Evolutionary conservation across 1,140 invertebrate genomes (phyloP).

Genomic region (Formica exsecta): DNA sequence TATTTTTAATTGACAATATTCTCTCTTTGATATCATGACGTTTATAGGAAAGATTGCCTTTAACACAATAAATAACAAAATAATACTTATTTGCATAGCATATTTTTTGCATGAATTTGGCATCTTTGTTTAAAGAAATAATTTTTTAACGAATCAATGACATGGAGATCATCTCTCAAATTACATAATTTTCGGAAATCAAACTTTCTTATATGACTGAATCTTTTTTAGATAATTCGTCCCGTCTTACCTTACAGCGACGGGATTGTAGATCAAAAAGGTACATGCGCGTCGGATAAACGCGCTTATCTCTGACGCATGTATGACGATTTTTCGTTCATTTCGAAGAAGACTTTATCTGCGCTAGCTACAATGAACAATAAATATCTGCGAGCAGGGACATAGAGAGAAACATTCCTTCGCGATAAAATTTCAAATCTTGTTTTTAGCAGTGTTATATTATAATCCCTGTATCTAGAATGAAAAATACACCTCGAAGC

Average conservation of each 20-base stretch:
- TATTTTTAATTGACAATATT: too few relatives aligned
- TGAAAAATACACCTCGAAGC: too few relatives aligned
- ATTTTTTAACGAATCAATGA: too few relatives aligned
- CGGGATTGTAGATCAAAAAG: neutral
- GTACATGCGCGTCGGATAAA: constrained; percentile 7
- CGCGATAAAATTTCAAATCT: neutral
- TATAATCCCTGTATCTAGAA: too few relatives aligned
- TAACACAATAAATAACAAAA: too few relatives aligned
- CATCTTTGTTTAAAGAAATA: too few relatives aligned
- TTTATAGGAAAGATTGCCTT: too few relatives aligned
- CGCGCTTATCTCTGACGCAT: constrained; percentile 46
- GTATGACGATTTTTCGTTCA: constrained; percentile 15
- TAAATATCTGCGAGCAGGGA: constrained; percentile 6
- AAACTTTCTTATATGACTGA: neutral
- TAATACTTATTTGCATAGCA: too few relatives aligned
- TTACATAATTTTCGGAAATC: neutral
- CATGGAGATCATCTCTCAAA: neutral
- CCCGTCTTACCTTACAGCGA: neutral
- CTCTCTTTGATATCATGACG: too few relatives aligned
- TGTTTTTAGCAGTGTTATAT: neutral
- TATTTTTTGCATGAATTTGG: too few relatives aligned
- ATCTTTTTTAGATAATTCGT: neutral
- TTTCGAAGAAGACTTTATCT: constrained; percentile 33
- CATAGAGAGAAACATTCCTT: neutral
- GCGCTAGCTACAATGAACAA: neutral